Evolutionary conservation across 2,797 vertebrate species (phyloP).

Genomic region (Helostoma temminkii): DNA sequence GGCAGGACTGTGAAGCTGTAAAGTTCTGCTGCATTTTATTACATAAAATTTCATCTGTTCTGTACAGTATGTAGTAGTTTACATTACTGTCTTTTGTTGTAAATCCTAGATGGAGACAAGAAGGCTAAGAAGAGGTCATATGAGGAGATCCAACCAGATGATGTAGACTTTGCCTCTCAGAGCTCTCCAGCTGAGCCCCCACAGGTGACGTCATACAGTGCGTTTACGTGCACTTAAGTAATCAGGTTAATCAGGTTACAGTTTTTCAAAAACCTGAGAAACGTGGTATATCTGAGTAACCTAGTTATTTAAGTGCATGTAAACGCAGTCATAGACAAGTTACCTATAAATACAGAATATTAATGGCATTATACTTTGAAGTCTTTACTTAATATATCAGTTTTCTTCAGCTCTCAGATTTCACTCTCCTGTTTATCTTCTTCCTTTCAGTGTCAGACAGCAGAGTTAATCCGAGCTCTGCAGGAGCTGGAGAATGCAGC

Average conservation of each 20-base stretch:
- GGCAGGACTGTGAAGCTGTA: background rate
- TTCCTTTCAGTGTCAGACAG: conserved; percentile 82
- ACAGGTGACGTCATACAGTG: conserved; percentile 88
- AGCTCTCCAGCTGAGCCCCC: conserved; percentile 93
- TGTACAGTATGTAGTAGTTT: background rate
- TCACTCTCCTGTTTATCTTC: background rate
- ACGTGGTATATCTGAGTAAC: no score
- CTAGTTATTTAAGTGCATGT: no score
- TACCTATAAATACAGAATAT: conserved; percentile 2
- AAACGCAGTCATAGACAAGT: no score
- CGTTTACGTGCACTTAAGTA: no score
- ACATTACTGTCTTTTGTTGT: conserved; percentile 19
- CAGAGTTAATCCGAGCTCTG: conserved; percentile 95
- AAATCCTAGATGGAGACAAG: conserved; percentile 89
- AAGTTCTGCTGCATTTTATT: background rate
- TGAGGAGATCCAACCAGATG: conserved; percentile 92
- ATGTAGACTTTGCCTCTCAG: conserved; percentile 90
- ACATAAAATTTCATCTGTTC: background rate
- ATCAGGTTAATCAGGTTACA: no score
- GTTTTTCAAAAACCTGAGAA: no score
- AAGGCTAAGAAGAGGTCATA: conserved; percentile 94
- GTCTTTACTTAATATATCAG: no score
- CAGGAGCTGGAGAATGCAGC: conserved; percentile 99
- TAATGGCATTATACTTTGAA: background rate
- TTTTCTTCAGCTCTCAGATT: no score